Conservation (phyloP, 2,113 vertebrate species). For the Calidris pygmaea region DNA sequence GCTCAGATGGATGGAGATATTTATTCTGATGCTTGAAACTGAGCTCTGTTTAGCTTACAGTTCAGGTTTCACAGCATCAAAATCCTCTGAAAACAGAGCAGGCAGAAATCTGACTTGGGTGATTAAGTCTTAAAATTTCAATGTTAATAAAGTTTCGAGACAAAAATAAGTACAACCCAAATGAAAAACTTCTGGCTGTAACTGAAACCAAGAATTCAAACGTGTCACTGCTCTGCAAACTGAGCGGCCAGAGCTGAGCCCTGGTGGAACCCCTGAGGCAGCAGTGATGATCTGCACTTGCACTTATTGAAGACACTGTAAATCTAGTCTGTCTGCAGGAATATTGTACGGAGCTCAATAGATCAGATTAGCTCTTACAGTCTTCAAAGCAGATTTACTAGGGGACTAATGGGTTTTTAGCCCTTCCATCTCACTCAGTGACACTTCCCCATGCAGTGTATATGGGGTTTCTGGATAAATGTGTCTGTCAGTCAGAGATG, state of each 20-base stretch:
- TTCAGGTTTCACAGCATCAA: background rate
- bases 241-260: background rate
- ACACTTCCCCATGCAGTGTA: background rate
- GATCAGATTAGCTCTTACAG: background rate
- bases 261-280: accelerated
- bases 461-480: background rate
- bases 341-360: background rate
- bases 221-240: background rate
- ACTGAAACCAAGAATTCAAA: background rate
- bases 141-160: background rate
- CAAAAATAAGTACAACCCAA: background rate
- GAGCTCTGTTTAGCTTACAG: background rate
- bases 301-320: background rate
- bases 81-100: background rate
- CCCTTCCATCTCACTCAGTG: background rate
- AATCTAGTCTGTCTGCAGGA: background rate
- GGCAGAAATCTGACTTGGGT: background rate
- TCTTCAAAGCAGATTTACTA: background rate
- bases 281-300: background rate
- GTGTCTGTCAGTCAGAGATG: background rate
- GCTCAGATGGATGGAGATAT: background rate
- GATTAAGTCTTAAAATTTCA: background rate
- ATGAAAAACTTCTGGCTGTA: background rate
- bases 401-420: background rate
- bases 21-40: background rate